A percentile compares a stretch with the other conserved stretches of the same genome.
These are phyloP conservation scores for Iphiclides podalirius DNA, from an alignment of 2,888 invertebrate species.

Conservation along the genomic window DNA sequence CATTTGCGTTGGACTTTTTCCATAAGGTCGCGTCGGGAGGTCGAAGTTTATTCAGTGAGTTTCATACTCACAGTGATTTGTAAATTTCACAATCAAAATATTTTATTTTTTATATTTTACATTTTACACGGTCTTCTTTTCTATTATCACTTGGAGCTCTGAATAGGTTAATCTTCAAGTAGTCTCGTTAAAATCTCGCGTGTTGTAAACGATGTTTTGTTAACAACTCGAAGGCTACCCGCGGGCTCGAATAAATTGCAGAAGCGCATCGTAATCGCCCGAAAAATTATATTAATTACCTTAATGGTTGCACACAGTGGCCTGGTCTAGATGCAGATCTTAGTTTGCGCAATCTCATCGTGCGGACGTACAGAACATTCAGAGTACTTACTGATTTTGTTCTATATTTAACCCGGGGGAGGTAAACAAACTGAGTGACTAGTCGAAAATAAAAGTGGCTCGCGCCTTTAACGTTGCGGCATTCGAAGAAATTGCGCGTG, in stretches of 20 bases:
- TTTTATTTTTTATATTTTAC: not conserved
- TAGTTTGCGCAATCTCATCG: slow-evolving; percentile 1
- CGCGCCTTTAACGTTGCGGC: too few species aligned
- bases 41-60: slow-evolving; percentile 13
- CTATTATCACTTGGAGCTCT: too few species aligned
- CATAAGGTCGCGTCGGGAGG: slow-evolving; percentile 19
- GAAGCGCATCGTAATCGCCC: slow-evolving; percentile 5
- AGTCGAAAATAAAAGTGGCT: not conserved
- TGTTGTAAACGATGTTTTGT: slow-evolving; percentile 3
- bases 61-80: too few species aligned
- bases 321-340: slow-evolving; percentile 6
- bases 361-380: too few species aligned
- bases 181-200: slow-evolving; percentile 4
- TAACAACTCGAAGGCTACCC: slow-evolving; percentile 1
- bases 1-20: slow-evolving; percentile 20
- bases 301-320: slow-evolving; percentile 2
- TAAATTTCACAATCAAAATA: not conserved
- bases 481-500: too few species aligned
- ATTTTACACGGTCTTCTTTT: not conserved
- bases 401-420: slow-evolving; percentile 13
- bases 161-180: too few species aligned
- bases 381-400: too few species aligned
- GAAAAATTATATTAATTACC: slow-evolving; percentile 14
- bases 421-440: not conserved
- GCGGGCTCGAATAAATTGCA: slow-evolving; percentile 8